Evolutionary conservation across 2,113 vertebrate genomes (phyloP), one percentile per base, ranked within the genome.

Genomic region (Polyodon spathula): DNA sequence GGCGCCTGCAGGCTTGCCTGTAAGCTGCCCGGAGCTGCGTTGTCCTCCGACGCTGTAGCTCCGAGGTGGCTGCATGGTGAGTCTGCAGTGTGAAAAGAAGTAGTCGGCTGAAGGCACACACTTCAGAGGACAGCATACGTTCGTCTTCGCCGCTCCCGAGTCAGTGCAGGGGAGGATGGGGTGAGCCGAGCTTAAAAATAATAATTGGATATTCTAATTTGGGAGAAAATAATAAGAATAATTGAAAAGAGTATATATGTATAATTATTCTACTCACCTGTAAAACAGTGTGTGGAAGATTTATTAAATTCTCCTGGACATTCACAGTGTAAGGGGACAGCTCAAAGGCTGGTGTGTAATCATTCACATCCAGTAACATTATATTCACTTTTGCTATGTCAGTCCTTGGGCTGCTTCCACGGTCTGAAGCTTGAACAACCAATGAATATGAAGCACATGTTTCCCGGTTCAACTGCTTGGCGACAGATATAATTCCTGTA

Each of bases 401-500:
- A 0, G 75, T 84, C 15, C 91, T 81, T 0, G 93, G 89, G 66
- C 82, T 95, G 76, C 93, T 95, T 48, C 94, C 94, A 0, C 95
- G 86, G 70, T 98, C 96, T 0, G 88, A 59, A 0, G 95, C 91
- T 63, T 95, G 95, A 39, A 99, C 86, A 4, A 80, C 85, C 69
- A 99, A 56, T 0, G 81, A 81, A 61, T 96, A 98, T 0, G 82
- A 77, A 0, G 90, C 61, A 0, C 69, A 72, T 0, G 60, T 81
- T 74, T 99, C 96, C 8, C 95, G 86, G 54, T 98, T 94, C 77
- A 99, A 72, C 65, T 88, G 86, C 70, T 85, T 94, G 55, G 89
- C 91, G 41, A 98, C 93, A 0, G 94, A 92, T 59, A 99, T 84
- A 54, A 89, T 75, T 0, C 96, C 96, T 0, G 94, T 97, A 50